Evolutionary conservation across 2,888 invertebrate species (phyloP), one percentile per base, ranked within the genome.

Genomic region (Stegana nigrithorax): DNA sequence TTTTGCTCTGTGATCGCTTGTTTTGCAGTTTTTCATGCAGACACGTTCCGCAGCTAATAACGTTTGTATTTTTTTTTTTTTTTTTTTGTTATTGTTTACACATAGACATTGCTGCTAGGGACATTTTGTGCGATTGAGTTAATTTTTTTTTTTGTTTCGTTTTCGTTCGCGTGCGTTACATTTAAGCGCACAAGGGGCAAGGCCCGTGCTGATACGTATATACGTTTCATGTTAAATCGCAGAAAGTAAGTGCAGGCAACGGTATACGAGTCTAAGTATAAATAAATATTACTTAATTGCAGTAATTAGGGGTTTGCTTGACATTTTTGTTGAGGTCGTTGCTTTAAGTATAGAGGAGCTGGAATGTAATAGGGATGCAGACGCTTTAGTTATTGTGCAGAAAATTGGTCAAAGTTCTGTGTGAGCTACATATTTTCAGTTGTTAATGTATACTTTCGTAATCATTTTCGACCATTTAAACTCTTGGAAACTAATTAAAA

Each of bases 261-360:
- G 10, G 10, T 29, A 29, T n/a, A n/a, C n/a, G n/a, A n/a, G n/a
- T n/a, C n/a, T n/a, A n/a, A n/a, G 14, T 6, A 36, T n/a, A 6
- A 36, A 4, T 3, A 14, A 39, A 10, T 39, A n/a, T 53, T 53
- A 10, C 53, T 3, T 53, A 53, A 53, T 53, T 32, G 53, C 53
- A 53, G 53, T 53, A 53, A 32, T 53, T 53, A 32, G 32, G 29
- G 32, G 32, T 19, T 32, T 32, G 19, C 32, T 32, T 21, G 17
- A n/a, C 26, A 50, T 17, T 14, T 53, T 21, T 53, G 29, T 32
- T 53, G 32, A 32, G 32, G 12, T 27, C 12, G 4, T 23, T 47
- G 45, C 21, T 47, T 47, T n/a, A n/a, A n/a, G n/a, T n/a, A n/a
- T n/a, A n/a, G n/a, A 39, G n/a, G 39, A 39, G 39, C 39, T 39